Base-by-base conservation (phyloP, 2,113 vertebrate species). In the Lophochroa leadbeateri region DNA sequence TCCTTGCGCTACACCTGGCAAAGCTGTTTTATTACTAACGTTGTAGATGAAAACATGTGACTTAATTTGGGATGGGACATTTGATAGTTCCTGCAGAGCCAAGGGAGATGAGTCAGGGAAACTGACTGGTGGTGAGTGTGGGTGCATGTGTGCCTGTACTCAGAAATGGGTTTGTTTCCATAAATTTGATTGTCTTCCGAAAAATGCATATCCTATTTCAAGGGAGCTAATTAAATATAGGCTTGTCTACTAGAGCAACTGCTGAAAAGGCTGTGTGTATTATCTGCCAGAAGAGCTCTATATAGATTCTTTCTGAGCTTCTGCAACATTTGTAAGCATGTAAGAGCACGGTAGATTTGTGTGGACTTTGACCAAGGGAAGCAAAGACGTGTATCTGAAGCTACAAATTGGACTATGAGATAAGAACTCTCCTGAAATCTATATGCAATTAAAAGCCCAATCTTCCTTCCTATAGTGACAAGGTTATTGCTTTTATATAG, bases 401-500 rank as follows among this genome's bases (percentile, higher is more conserved):
- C 91, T 96, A 92, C 96, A 96, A 96, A 96, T 93, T 97, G 91
- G 94, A 88, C 80, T 58, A 41, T 13, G 71, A 97, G 95, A 96
- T 96, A 97, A 97, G 94, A 95, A 94, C 94, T 96, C 85, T 95
- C 89, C 91, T 91, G 94, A 92, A 97, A 97, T 97, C 93, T 94
- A 89, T 96, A 95, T 90, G 94, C 94, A 97, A 97, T 97, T 97
- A 97, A 97, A 97, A 97, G 96, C 85, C 94, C 91, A 95, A 87
- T 96, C 94, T 95, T 91, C 92, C 87, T 95, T 83, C 86, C 92
- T 85, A 79, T 84, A 89, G 94, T 85, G 94, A 97, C 97, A 96
- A 97, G 96, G 96, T 96, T 97, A 97, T 95, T 97, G 95, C 97
- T 96, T 96, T 97, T 95, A 96, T 97, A 72, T 67, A 92, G 96